phyloP scores from a whole-genome alignment of 2,797 vertebrate genomes.

The Tokudaia muenninki region DNA sequence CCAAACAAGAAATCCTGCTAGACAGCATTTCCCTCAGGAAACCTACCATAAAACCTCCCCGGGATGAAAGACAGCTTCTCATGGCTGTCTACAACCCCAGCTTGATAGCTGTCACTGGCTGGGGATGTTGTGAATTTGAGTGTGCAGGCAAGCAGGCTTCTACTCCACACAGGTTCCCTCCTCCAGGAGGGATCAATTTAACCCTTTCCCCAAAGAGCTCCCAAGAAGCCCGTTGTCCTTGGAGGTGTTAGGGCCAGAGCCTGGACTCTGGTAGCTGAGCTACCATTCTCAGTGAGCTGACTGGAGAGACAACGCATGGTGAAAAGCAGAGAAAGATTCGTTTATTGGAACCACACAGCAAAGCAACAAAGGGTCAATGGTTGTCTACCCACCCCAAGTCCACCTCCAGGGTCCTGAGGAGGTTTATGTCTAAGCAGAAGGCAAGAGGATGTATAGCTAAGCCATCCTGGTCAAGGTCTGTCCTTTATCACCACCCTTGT shows the following conservation, averaged over 20 bases:
- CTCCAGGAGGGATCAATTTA: too few species aligned
- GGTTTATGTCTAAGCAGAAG: neutral
- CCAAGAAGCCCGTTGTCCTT: rapidly evolving
- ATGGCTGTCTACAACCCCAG: neutral
- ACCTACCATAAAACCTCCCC: neutral
- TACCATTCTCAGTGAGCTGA: neutral
- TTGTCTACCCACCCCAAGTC: neutral
- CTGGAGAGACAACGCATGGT: neutral
- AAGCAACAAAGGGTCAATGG: too few species aligned
- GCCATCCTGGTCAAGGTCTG: neutral
- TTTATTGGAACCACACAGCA: too few species aligned
- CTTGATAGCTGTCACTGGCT: neutral
- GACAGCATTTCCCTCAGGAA: slow-evolving; percentile 34
- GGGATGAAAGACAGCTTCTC: neutral
- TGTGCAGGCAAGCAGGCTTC: neutral
- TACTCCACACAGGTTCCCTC: rapidly evolving
- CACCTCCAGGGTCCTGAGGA: neutral
- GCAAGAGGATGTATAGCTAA: neutral
- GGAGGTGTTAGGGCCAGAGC: neutral
- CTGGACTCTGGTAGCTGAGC: neutral
- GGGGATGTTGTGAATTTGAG: neutral
- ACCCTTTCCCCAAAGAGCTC: neutral
- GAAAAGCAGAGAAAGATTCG: too few species aligned
- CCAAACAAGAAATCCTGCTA: neutral
- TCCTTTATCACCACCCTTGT: too few species aligned